Conservation (phyloP, 2,797 vertebrate genomes). For the Pangasius mekongensis region DNA sequence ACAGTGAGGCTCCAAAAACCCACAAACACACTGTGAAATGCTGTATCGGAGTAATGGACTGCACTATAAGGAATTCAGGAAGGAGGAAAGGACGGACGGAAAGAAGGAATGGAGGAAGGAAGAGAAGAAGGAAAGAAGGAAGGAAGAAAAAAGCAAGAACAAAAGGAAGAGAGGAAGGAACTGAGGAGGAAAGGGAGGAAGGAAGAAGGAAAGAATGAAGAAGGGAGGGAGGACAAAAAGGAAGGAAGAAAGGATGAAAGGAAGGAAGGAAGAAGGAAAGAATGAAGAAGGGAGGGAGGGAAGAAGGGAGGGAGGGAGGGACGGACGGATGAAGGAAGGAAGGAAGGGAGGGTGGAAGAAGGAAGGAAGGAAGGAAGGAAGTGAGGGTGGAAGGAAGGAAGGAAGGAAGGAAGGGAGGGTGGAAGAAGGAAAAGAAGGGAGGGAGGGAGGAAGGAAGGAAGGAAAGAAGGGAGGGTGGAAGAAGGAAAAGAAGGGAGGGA, state of each 20-base stretch:
- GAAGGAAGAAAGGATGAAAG: too few species aligned
- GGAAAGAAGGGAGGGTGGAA: accelerated
- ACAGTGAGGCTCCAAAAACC: too few species aligned
- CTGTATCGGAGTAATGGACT: neutral
- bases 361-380: neutral
- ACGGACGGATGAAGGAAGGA: neutral
- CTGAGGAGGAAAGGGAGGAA: too few species aligned
- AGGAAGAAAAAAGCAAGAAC: too few species aligned
- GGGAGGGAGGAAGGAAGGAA: neutral
- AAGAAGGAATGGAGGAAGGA: neutral
- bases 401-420: neutral
- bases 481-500: neutral
- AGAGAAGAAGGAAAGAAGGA: neutral
- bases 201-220: neutral
- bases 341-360: neutral
- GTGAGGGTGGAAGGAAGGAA: neutral
- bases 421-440: neutral
- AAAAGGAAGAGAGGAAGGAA: neutral
- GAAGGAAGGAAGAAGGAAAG: neutral
- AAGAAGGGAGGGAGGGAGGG: neutral
- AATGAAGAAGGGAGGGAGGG: too few species aligned
- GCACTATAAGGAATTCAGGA: neutral
- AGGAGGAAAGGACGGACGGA: neutral
- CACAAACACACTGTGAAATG: neutral
- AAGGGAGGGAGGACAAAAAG: too few species aligned